Base-by-base conservation (phyloP, 2,797 vertebrate species). In the Melanotaenia pygmaea region DNA sequence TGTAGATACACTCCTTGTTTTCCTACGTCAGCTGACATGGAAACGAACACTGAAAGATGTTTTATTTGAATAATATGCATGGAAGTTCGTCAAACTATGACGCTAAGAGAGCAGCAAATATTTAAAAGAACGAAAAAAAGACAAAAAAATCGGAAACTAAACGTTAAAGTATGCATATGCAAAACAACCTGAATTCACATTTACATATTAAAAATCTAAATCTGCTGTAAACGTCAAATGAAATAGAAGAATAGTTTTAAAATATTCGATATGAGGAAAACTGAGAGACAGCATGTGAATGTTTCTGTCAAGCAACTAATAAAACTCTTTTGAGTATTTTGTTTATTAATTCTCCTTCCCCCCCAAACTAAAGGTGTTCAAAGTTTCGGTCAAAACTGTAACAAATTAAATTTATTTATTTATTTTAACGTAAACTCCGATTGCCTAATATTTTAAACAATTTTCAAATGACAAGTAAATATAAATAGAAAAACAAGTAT, bases 21-120 rank as follows among this genome's bases (percentile, higher is more conserved):
- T 30, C 3, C 9, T 18, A 1, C 53, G 61, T 6, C 51, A 26
- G 4, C 6, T n/a, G 13, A 34, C 14, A 51, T 45, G 45, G 51
- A 82, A 60, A 70, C 13, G 14, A 22, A 18, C 28, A 7, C 3
- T 18, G 6, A 54, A 54, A 26, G 5, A 4, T 0, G 3, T 2
- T 60, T 47, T 13, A 85, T 85, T 78, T 75, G 24, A 84, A 86
- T 89, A 64, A 60, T 70, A 76, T 83, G 78, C 78, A 84, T 82
- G 74, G 4, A 10, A 35, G 4, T 57, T 50, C 0, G 12, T 26
- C 38, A 53, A 51, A 40, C 7, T 47, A 8, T 47, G 3, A 47
- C 0, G 24, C 0, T 9, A 62, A 64, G 34, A 14, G 3, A 26
- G 5, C 5, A 26, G 20, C 0, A 43, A 14, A 35, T 5, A 37